Conservation (phyloP, 2,797 vertebrate genomes). For the Sternotherus odoratus region DNA sequence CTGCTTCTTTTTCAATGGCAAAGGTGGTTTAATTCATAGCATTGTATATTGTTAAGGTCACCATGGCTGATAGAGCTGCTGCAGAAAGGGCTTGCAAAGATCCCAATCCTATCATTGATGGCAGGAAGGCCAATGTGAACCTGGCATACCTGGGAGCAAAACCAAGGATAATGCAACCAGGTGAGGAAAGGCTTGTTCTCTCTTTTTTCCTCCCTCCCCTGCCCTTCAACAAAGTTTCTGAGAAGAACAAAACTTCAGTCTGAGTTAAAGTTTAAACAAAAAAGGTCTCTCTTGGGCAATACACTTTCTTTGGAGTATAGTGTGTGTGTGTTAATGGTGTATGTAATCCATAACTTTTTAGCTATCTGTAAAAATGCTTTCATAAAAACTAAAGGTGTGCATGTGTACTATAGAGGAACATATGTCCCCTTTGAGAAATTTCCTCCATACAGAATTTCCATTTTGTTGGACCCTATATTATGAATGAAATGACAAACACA, state of each 20-base stretch:
- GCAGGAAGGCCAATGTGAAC: constrained; percentile 98
- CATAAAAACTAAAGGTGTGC: not conserved
- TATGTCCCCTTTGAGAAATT: constrained; percentile 15
- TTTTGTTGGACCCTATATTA: constrained; percentile 32
- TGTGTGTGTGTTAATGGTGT: too few relatives aligned
- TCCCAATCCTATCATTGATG: constrained; percentile 98
- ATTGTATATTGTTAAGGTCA: constrained; percentile 87
- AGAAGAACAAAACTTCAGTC: not conserved
- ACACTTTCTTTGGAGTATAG: fast-evolving
- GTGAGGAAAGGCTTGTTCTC: constrained; percentile 76
- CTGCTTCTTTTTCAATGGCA: not conserved
- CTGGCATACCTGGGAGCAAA: constrained; percentile 98
- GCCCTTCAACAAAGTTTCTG: not conserved
- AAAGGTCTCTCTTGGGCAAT: not conserved
- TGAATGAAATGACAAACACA: constrained; percentile 50
- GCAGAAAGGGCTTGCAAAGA: constrained; percentile 98
- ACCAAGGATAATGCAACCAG: constrained; percentile 98
- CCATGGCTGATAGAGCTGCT: constrained; percentile 96
- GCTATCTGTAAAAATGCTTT: not conserved
- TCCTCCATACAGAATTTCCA: not conserved
- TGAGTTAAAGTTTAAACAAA: not conserved
- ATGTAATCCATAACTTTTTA: not conserved
- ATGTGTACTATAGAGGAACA: not conserved
- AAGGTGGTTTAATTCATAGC: constrained; percentile 53
- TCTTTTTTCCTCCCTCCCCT: not conserved